Percentiles rank a stretch among this genome's conserved stretches.
Conservation (phyloP, 2,797 vertebrate species). For the Aplochiton taeniatus region DNA sequence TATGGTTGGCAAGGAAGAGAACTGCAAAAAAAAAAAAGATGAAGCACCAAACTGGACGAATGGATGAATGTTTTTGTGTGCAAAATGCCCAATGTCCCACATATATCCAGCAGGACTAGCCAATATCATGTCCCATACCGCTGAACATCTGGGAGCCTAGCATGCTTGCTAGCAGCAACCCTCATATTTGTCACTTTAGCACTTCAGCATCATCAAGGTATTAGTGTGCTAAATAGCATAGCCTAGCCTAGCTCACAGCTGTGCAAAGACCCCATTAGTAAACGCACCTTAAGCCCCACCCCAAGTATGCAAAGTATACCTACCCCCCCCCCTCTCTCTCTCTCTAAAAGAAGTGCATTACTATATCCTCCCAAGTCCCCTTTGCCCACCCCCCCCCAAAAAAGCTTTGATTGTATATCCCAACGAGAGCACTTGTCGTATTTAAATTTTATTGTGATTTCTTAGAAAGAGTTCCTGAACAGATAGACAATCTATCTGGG, state of each 20-base stretch:
- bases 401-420: conserved; percentile 77
- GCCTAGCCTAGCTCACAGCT: conserved; percentile 46
- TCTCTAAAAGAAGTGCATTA: conserved; percentile 62
- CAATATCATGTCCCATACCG: too few relatives aligned
- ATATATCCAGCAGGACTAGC: too few relatives aligned
- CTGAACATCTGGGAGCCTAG: conserved; percentile 30
- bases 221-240: conserved; percentile 60
- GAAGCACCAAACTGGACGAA: conserved; percentile 24
- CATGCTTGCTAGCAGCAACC: conserved; percentile 30
- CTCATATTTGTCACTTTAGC: conserved; percentile 24
- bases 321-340: conserved; percentile 32
- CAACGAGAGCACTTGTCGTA: conserved; percentile 78
- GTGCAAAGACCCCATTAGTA: conserved; percentile 60
- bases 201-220: conserved; percentile 44
- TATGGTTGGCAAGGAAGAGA: not conserved
- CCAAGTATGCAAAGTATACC: conserved; percentile 66
- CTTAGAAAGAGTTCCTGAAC: conserved; percentile 49
- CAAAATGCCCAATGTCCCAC: conserved; percentile 27
- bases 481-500: conserved; percentile 37
- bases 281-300: conserved; percentile 72
- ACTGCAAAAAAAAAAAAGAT: conserved; percentile 1
- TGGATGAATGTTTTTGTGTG: conserved; percentile 32
- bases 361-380: conserved; percentile 38
- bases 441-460: conserved; percentile 68
- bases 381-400: conserved; percentile 33